Base-by-base conservation (phyloP, 2,113 vertebrate genomes). In the Vidua macroura region DNA sequence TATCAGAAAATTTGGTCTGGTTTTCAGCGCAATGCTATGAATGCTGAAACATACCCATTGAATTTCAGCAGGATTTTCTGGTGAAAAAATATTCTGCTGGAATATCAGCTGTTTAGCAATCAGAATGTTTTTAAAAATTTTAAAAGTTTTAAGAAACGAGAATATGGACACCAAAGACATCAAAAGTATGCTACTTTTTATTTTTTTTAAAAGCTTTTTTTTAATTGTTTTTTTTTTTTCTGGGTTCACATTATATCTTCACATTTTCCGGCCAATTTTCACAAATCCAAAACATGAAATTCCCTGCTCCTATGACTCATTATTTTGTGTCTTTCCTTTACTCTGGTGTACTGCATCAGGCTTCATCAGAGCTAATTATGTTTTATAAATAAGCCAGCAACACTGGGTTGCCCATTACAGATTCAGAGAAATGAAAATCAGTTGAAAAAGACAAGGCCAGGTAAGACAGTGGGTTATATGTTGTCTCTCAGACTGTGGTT, bases 241-340 rank as follows among this genome's bases (percentile, higher is more conserved):
- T 76, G 41, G 2, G 2, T 46, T 91, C 31, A 11, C 8, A n/a
- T 75, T 85, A 15, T 52, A 30, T n/a, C 31, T 83, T 88, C 58
- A 79, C 9, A 14, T 58, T 56, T 48, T 83, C 25, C 23, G 41
- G 9, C 23, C 37, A 62, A 3, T 66, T 68, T 72, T 35, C 15
- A 22, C 3, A 22, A 53, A 55, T 83, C 4, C 7, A 35, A 68
- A 87, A 10, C 33, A 44, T 30, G 2, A 88, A 44, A 39, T 68
- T 72, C 35, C 18, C 6, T 53, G 6, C 0, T 80, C 2, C 48
- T 60, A 1, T 30, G 78, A 28, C 0, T 2, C 48, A 4, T 33
- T 37, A 52, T 56, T 64, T 86, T 9, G 72, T 66, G 8, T 49
- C 18, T 66, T 0, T 55, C 27, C 58, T 10, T 78, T 87, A 35